Evolutionary conservation across 2,113 vertebrate genomes (phyloP).

Genomic region (Eupsittula cactorum): DNA sequence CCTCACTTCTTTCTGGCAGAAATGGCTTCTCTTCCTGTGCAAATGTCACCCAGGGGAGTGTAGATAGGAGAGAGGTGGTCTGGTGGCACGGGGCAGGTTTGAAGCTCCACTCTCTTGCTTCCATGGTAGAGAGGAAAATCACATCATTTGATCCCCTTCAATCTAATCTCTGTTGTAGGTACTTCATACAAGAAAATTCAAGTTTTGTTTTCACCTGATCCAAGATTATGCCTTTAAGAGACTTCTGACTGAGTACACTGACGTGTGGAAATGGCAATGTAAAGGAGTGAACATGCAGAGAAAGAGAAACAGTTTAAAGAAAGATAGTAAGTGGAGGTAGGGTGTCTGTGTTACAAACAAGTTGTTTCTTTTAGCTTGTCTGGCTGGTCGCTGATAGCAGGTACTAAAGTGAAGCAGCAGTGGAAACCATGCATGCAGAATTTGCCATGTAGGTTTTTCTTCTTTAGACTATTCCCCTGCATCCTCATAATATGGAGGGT

Average conservation of each 20-base stretch:
- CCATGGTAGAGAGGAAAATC: not conserved
- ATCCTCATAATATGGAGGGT: not conserved
- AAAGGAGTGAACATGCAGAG: not conserved
- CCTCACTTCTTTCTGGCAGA: not conserved
- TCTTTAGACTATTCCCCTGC: not conserved
- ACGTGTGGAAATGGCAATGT: rapidly evolving
- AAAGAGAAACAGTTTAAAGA: not conserved
- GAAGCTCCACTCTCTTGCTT: not conserved
- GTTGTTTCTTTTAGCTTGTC: not conserved
- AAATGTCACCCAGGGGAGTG: not conserved
- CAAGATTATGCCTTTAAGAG: not conserved
- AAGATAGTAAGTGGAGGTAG: not conserved
- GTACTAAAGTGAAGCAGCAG: not conserved
- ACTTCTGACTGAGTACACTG: not conserved
- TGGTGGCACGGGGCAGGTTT: not conserved
- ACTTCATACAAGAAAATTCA: not conserved
- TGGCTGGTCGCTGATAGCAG: not conserved
- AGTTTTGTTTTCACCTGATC: not conserved
- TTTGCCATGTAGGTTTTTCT: not conserved
- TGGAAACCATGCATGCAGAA: not conserved
- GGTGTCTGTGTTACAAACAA: rapidly evolving
- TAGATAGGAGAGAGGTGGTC: not conserved
- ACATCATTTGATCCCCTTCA: not conserved
- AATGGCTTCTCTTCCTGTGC: not conserved
- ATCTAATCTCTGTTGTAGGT: not conserved